A percentile compares a stretch with the other conserved stretches of the same genome.
Conservation (phyloP, 2,888 invertebrate species). For the Tetheella fluctuosa region DNA sequence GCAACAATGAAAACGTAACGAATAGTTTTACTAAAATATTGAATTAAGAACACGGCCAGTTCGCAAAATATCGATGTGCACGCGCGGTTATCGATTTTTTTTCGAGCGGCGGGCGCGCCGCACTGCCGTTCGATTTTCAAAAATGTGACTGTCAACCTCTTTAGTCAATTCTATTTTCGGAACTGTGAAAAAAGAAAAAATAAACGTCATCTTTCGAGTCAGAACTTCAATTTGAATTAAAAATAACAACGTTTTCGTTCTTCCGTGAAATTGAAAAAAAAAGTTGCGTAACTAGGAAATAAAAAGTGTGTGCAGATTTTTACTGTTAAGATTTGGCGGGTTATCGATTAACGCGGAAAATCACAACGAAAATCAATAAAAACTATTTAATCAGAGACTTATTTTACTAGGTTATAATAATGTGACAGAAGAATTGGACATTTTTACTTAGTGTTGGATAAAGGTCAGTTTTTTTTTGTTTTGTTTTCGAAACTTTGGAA, state of each 20-base stretch:
- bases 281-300: slow-evolving; percentile 58
- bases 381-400: slow-evolving; percentile 2
- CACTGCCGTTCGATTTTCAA: slow-evolving; percentile 38
- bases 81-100: slow-evolving; percentile 48
- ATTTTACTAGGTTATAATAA: neutral
- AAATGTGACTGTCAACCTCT: slow-evolving; percentile 53
- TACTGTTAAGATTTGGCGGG: neutral
- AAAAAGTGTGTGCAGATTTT: slow-evolving; percentile 47
- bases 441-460: slow-evolving; percentile 2
- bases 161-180: slow-evolving; percentile 36
- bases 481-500: neutral
- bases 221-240: slow-evolving; percentile 18
- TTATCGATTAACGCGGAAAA: neutral
- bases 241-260: slow-evolving; percentile 23
- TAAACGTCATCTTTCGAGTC: neutral
- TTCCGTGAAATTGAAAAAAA: slow-evolving; percentile 71
- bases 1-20: slow-evolving; percentile 73
- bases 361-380: neutral
- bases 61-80: slow-evolving; percentile 32
- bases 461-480: neutral
- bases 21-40: slow-evolving; percentile 28
- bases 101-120: slow-evolving; percentile 20
- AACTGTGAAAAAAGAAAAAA: slow-evolving; percentile 25
- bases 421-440: slow-evolving; percentile 1
- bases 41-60: slow-evolving; percentile 26